These are phyloP conservation scores for Opisthograptis luteolata DNA, from an alignment of 2,888 invertebrate species.

Conservation along the genomic window DNA sequence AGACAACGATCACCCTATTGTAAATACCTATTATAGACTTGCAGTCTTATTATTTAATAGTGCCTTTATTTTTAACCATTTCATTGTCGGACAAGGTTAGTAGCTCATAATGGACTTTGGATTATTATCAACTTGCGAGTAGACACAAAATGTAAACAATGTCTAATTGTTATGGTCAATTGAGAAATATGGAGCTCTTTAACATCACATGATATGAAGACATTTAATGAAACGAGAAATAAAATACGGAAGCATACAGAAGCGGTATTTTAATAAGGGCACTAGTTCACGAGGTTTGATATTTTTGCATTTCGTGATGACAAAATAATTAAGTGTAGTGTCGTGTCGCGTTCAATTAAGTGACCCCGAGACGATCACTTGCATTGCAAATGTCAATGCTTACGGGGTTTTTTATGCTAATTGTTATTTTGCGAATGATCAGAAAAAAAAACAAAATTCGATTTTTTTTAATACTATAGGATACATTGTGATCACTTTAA, in stretches of 20 bases:
- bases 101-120: conserved; percentile 42
- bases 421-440: no score
- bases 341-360: neutral
- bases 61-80: conserved; percentile 33
- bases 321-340: neutral
- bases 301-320: neutral
- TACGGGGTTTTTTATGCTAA: no score
- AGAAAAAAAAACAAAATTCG: no score
- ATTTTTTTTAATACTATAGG: no score
- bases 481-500: no score
- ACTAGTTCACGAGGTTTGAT: neutral
- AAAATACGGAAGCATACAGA: neutral
- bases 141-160: conserved; percentile 37
- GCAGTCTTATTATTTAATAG: conserved; percentile 15
- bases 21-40: neutral
- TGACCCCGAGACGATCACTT: no score
- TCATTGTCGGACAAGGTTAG: conserved; percentile 44
- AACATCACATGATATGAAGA: conserved; percentile 11
- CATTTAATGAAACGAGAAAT: neutral
- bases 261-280: neutral
- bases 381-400: no score
- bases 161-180: conserved; percentile 47
- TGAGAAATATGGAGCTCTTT: conserved; percentile 36
- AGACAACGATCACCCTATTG: neutral
- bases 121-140: conserved; percentile 36